These are phyloP conservation scores for Macroglossus sobrinus DNA, from an alignment of 2,113 vertebrate genomes.

Conservation along the genomic window DNA sequence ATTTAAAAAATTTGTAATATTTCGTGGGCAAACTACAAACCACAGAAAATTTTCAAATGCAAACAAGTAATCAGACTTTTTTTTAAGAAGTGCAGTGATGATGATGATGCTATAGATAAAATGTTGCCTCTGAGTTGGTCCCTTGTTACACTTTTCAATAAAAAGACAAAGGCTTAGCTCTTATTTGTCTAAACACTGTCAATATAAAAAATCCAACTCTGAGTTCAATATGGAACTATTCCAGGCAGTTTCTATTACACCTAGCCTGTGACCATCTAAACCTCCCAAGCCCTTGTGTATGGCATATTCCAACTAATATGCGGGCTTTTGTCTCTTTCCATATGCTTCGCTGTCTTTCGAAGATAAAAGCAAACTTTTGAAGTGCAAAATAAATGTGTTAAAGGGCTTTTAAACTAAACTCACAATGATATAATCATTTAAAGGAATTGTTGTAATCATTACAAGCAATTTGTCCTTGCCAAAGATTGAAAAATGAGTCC, in stretches of 20 bases:
- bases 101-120: not conserved
- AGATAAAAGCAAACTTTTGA: conserved; percentile 72
- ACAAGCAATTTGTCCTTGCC: conserved; percentile 75
- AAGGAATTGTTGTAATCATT: conserved; percentile 74
- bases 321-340: conserved; percentile 40
- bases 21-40: not conserved
- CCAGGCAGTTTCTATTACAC: conserved; percentile 19
- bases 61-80: not conserved
- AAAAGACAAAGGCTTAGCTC: not conserved
- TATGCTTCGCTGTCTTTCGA: conserved; percentile 35
- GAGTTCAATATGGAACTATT: not conserved
- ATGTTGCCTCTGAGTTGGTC: not conserved
- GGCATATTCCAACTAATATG: not conserved
- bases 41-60: not conserved
- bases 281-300: not conserved
- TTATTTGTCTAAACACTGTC: not conserved
- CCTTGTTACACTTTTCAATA: not conserved
- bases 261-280: conserved; percentile 34
- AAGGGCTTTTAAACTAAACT: conserved; percentile 70
- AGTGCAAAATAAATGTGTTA: conserved; percentile 73
- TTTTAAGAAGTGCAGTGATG: not conserved
- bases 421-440: conserved; percentile 73
- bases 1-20: conserved; percentile 24
- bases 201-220: not conserved
- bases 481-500: conserved; percentile 76